Base-by-base conservation (phyloP, 1,140 invertebrate species). In the Ectropis grisescens region DNA sequence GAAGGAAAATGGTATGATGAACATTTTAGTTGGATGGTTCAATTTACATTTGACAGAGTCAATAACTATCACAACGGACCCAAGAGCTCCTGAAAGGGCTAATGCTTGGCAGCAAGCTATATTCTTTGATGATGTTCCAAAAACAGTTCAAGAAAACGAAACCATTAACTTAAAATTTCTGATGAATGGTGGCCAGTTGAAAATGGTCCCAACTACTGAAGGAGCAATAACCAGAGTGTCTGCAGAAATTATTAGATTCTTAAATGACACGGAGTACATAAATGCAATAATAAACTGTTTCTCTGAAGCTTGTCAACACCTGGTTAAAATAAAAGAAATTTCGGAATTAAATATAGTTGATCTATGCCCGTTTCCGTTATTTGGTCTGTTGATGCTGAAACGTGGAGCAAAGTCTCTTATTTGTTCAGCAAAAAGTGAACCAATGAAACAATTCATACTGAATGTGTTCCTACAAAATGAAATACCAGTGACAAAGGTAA, bases 21-120 rank as follows among this genome's bases (percentile, higher is more conserved):
- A 91, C 82, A 86, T 85, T 11, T 66, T 91, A 24, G 85, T 87
- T 15, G 82, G 89, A 7, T 93, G 89, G 89, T 94, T 93, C 71
- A 87, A 89, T 56, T 76, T 93, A 30, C 62, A 89, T 58, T 72
- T 94, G n/a, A 87, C 89, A 54, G 84, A 89, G 10, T 82, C 86
- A 25, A 85, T 87, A 13, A 83, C 59, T 2, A 75, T 93, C 19
- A 85, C 83, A 14, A 84, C 78, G 11, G 58, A 85, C 54, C 85
- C 84, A 2, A 58, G 42, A 30, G 57, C 85, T 8, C 71, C 80
- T 2, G 78, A 76, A 6, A 58, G 74, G 33, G 80, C 83, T 13
- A 85, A 84, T 41, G 91, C 91, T 54, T 93, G 92, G 92, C 90
- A 93, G 60, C 88, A 91, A 60, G 90, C 89, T 12, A 71, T 93